Evolutionary conservation across 2,888 invertebrate genomes (phyloP).

Genomic region (Cantharis flavilabris): DNA sequence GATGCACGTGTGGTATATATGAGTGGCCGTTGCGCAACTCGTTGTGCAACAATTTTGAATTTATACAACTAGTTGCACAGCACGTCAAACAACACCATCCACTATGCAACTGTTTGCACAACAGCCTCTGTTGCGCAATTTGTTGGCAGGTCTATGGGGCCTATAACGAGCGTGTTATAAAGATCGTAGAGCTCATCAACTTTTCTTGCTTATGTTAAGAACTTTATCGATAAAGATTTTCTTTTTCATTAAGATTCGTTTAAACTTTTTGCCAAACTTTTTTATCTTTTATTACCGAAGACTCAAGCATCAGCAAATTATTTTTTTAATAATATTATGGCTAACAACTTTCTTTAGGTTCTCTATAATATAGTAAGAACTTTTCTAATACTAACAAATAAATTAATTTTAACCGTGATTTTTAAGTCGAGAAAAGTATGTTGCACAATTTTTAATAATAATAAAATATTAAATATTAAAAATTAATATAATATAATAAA

Average conservation of each 20-base stretch:
- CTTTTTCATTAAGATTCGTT: neutral
- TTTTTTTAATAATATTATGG: neutral
- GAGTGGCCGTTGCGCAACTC: too few species aligned
- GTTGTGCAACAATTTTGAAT: too few species aligned
- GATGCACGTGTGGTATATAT: too few species aligned
- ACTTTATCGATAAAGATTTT: neutral
- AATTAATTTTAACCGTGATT: neutral
- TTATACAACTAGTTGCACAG: too few species aligned
- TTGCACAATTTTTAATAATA: too few species aligned
- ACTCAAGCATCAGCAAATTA: neutral
- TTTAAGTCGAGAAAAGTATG: too few species aligned
- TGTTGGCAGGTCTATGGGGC: too few species aligned
- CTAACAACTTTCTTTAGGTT: neutral
- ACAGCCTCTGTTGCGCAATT: too few species aligned
- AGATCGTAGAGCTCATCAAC: neutral
- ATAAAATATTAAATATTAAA: too few species aligned
- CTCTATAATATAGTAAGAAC: neutral
- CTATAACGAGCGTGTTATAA: neutral
- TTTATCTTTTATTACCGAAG: neutral
- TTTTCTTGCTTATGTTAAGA: neutral
- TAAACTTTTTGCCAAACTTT: neutral
- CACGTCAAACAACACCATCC: too few species aligned
- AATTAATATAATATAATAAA: too few species aligned
- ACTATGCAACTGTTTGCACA: too few species aligned
- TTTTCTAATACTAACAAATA: neutral